Conservation (phyloP, 2,113 vertebrate species). For the Clupea harengus region DNA sequence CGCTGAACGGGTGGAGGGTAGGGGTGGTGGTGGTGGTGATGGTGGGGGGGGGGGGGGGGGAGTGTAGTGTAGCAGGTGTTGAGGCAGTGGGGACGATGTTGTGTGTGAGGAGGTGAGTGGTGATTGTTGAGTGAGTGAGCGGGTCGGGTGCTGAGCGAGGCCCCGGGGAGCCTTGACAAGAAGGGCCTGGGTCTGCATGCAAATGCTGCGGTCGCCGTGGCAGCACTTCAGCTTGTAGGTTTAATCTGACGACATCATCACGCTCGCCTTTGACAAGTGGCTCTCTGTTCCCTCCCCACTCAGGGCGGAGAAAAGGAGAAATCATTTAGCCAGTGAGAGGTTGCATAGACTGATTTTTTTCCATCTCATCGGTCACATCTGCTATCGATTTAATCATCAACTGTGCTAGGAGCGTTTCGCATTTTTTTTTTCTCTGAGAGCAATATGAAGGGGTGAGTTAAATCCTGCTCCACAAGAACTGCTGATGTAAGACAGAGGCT, state of each 20-base stretch:
- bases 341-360: neutral
- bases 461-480: neutral
- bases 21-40: neutral
- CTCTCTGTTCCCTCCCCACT: constrained; percentile 13
- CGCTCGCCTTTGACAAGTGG: constrained; percentile 34
- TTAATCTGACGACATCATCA: neutral
- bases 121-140: neutral
- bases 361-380: neutral
- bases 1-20: neutral
- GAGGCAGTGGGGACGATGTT: neutral
- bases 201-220: constrained; percentile 28
- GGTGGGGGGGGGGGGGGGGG: neutral
- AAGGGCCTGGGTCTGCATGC: constrained; percentile 36
- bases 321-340: neutral
- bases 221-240: constrained; percentile 22
- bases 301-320: neutral
- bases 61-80: neutral
- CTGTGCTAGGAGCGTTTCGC: neutral
- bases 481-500: neutral
- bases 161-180: constrained; percentile 18
- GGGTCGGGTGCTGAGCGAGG: neutral
- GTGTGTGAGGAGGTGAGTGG: neutral
- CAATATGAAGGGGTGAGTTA: neutral
- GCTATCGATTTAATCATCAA: neutral
- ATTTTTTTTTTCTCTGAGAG: neutral